These are phyloP conservation scores for Melieria picta DNA, from an alignment of 2,888 invertebrate genomes.

Conservation along the genomic window DNA sequence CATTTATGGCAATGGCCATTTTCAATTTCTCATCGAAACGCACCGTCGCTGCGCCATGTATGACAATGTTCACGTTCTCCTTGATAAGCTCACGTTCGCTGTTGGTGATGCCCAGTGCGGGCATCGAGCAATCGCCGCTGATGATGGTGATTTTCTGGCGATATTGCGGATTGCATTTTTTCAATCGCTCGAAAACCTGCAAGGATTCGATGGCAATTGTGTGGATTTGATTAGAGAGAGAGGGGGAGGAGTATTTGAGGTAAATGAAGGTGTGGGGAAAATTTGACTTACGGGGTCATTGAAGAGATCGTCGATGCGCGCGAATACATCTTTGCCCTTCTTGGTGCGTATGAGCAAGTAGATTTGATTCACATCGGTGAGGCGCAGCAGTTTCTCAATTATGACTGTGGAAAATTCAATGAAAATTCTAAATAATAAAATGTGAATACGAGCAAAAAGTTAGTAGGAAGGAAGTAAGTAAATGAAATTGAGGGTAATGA, in stretches of 20 bases:
- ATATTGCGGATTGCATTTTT: conserved; percentile 56
- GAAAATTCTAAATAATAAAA: conserved; percentile 7
- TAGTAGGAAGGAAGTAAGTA: neutral
- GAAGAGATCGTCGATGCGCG: conserved; percentile 76
- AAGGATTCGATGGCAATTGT: neutral
- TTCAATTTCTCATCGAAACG: conserved; percentile 79
- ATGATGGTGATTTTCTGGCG: conserved; percentile 65
- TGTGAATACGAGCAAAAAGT: neutral
- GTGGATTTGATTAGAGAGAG: neutral
- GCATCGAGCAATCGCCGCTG: conserved; percentile 65
- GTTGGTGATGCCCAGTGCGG: conserved; percentile 62
- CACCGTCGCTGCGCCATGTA: conserved; percentile 95
- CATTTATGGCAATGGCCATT: conserved; percentile 77
- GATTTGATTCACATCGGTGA: conserved; percentile 70
- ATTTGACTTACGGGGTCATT: conserved; percentile 72
- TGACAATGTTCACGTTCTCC: conserved; percentile 70
- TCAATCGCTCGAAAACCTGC: conserved; percentile 58
- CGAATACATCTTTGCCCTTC: conserved; percentile 75
- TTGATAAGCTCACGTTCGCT: conserved; percentile 62
- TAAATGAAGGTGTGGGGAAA: neutral
- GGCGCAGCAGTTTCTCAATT: conserved; percentile 72
- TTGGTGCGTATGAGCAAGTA: conserved; percentile 71
- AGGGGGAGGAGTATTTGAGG: neutral
- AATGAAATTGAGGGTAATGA: neutral
- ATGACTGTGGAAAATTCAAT: conserved; percentile 63